Evolutionary conservation across 1,140 invertebrate species (phyloP).

Genomic region (Eufriesea mexicana): DNA sequence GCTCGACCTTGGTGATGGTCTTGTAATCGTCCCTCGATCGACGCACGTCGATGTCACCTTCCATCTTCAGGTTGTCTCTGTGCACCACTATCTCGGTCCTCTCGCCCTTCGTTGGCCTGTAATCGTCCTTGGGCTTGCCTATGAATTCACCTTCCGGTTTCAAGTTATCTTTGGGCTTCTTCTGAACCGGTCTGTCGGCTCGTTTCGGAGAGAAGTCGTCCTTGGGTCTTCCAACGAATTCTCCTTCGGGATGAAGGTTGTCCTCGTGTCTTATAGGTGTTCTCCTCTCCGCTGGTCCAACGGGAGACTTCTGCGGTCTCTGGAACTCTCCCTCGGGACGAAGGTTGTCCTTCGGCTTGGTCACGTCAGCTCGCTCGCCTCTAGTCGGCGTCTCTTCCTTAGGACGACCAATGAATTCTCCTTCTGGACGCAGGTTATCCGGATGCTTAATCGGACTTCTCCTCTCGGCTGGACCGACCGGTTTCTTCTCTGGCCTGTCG

Average conservation of each 20-base stretch:
- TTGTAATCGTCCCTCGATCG: conserved; percentile 83
- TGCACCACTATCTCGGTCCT: conserved; percentile 79
- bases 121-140: conserved; percentile 67
- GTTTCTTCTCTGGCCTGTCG: conserved; percentile 79
- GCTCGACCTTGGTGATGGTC: conserved; percentile 78
- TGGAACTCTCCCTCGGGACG: conserved; percentile 85
- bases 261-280: conserved; percentile 78
- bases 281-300: conserved; percentile 76
- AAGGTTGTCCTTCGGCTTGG: conserved; percentile 79
- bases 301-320: conserved; percentile 57
- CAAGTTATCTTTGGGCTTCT: conserved; percentile 84
- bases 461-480: conserved; percentile 79
- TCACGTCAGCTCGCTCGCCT: conserved; percentile 69
- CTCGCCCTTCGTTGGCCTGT: conserved; percentile 68
- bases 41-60: conserved; percentile 82
- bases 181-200: conserved; percentile 85
- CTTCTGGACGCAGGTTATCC: conserved; percentile 80
- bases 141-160: conserved; percentile 86
- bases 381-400: conserved; percentile 66
- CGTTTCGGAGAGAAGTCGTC: conserved; percentile 84
- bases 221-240: conserved; percentile 82
- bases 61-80: conserved; percentile 84
- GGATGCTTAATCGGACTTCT: conserved; percentile 73
- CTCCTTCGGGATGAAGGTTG: conserved; percentile 81
- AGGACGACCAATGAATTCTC: conserved; percentile 80